These are phyloP conservation scores for Drosophila grimshawi DNA, from an alignment of 1,140 invertebrate genomes.

Conservation along the genomic window DNA sequence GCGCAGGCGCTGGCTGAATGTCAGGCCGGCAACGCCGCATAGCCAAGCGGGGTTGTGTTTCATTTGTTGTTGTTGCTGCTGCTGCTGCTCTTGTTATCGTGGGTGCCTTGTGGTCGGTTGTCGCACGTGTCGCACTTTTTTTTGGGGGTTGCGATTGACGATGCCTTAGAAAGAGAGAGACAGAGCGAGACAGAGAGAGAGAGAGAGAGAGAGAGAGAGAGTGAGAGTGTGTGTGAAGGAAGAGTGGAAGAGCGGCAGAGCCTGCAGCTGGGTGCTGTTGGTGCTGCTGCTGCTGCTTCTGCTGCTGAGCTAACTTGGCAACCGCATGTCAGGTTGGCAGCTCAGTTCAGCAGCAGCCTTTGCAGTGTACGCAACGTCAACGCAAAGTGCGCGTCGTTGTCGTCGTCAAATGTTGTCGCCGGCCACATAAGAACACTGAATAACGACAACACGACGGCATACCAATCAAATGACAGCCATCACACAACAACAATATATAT, in stretches of 20 bases:
- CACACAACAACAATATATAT: conserved; percentile 16
- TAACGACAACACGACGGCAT: conserved; percentile 42
- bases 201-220: conserved; percentile 16
- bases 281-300: background rate
- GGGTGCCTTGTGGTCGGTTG: conserved; percentile 50
- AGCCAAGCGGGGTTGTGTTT: conserved; percentile 43
- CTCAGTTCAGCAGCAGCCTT: conserved; percentile 76
- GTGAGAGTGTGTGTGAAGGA: conserved; percentile 10
- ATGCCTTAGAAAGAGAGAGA: background rate
- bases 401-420: conserved; percentile 52
- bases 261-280: conserved; percentile 36
- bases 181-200: background rate
- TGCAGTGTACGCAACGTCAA: conserved; percentile 59
- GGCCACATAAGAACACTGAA: conserved; percentile 34
- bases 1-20: conserved; percentile 56
- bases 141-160: conserved; percentile 25
- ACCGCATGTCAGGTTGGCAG: conserved; percentile 44
- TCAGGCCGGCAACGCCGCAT: conserved; percentile 60
- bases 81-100: conserved; percentile 32
- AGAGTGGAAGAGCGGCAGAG: conserved; percentile 13
- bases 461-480: conserved; percentile 18
- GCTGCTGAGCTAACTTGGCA: conserved; percentile 60
- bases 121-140: conserved; percentile 41
- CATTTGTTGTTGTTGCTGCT: background rate
- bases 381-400: conserved; percentile 59